Evolutionary conservation across 2,113 vertebrate genomes (phyloP), one percentile per base, ranked within the genome.

Genomic region (Trinectes maculatus): DNA sequence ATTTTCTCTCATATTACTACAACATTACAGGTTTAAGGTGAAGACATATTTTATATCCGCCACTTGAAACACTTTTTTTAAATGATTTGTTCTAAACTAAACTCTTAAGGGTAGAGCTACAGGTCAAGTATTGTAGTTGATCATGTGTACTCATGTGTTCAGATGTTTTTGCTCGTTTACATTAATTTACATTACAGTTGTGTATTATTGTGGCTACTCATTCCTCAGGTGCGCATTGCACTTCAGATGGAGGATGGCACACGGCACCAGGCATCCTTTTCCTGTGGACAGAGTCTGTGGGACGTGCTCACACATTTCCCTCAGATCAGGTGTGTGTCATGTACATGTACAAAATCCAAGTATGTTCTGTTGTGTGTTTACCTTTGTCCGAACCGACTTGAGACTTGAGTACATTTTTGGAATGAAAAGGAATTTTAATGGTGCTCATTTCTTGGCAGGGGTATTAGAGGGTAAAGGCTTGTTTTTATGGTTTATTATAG

Each of bases 181-280:
- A 7, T 33, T n/a, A n/a, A n/a, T 9, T 1, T 49, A 33, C 61
- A 37, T n/a, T 48, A 21, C 13, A 39, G 3, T 3, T 69, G 43
- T 59, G 16, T 66, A n/a, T 60, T 26, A 34, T 28, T 56, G 5
- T 78, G 57, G 18, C 56, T 42, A 26, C 59, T 6, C 58, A 2
- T 37, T 18, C 16, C 36, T 47, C 21, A 98, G 96, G 93, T 98
- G 36, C 94, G 94, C 5, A 89, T 99, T 0, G 97, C 96, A 0
- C 58, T 99, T 19, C 98, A 97, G 29, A 87, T 98, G 56, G 95
- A 96, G 2, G 93, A 96, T 6, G 96, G 97, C 39, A 93, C 91
- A 49, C 91, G 98, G 71, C 81, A 96, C 37, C 96, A 97, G 71
- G 94, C 88, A n/a, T 88, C 89, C 1, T 98, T 98, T 84, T 91